These are phyloP conservation scores for Drosophila nebulosa DNA, from an alignment of 1,140 invertebrate genomes.

Conservation along the genomic window DNA sequence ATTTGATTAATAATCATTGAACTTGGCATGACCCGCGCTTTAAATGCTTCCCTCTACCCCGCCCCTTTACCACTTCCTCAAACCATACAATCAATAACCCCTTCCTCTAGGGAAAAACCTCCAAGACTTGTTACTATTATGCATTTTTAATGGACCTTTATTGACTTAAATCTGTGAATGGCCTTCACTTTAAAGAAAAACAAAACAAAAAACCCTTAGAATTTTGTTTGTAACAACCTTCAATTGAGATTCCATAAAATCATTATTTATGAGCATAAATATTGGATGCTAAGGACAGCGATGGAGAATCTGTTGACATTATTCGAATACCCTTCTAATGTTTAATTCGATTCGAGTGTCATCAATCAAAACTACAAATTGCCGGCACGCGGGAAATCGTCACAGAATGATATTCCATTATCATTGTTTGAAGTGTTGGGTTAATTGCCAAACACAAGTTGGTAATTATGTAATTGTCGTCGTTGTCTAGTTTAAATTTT, in stretches of 20 bases:
- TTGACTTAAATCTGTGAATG: conserved; percentile 61
- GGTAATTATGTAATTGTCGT: conserved; percentile 73
- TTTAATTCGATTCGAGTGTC: conserved; percentile 47
- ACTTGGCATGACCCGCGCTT: conserved; percentile 59
- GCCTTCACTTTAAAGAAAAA: conserved; percentile 43
- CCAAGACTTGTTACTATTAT: conserved; percentile 28
- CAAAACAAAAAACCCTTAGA: conserved; percentile 20
- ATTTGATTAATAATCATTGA: conserved; percentile 76
- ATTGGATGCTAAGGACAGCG: conserved; percentile 55
- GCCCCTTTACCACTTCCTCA: neutral
- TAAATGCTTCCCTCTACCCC: conserved; percentile 15
- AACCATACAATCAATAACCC: conserved; percentile 14
- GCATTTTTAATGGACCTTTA: conserved; percentile 64
- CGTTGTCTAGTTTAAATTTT: conserved; percentile 5
- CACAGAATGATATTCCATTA: neutral
- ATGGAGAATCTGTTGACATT: conserved; percentile 7
- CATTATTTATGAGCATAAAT: conserved; percentile 71
- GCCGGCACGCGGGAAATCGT: conserved; percentile 10
- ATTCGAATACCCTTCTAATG: conserved; percentile 7
- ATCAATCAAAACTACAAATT: conserved; percentile 63
- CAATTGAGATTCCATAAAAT: conserved; percentile 49
- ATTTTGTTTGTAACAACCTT: conserved; percentile 39
- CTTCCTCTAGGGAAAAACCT: neutral
- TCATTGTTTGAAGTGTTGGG: conserved; percentile 33
- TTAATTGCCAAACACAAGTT: conserved; percentile 66